Evolutionary conservation across 1,140 invertebrate species (phyloP), one percentile per base, ranked within the genome.

Genomic region (Oreohelix idahoensis): DNA sequence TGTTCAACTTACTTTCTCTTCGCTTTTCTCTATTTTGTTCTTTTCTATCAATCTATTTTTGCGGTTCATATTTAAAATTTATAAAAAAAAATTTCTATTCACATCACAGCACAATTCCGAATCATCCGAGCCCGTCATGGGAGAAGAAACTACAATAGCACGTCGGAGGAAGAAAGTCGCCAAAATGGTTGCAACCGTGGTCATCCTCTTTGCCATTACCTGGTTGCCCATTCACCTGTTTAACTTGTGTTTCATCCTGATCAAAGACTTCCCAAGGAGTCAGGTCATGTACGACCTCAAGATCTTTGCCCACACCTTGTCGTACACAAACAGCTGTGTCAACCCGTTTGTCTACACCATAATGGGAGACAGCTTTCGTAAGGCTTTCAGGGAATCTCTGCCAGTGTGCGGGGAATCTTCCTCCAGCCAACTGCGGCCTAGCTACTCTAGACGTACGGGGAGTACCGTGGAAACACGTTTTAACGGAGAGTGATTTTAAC

Each of bases 331-430:
- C 93, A 97, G 96, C 83, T 98, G 97, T 90, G 95, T 98, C 83
- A 98, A 99, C 91, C 97, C 97, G 0, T 96, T 99, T 83, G 94
- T 99, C 23, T 99, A 99, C 93, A 97, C 98, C 0, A 97, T 97
- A 90, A 94, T 97, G 0, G 96, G 96, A 2, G 96, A 97, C 84
- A 96, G 96, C 89, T 97, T 97, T 93, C 94, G 96, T 35, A 95
- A 96, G 85, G 96, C 96, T 0, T 97, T 97, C 76, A 77, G 85
- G 17, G 88, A 89, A 71, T 87, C 88, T 11, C 86, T 90, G 39
- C 87, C 88, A 8, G 74, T 36, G 17, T 79, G 89, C 45, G 2
- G 80, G 17, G 38, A 51, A 0, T 73, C 69, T 5, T 51, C 80
- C 29, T 70, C 79, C 4, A 51, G 36, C 36, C 36, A 32, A 17